Evolutionary conservation across 2,797 vertebrate species (phyloP).

Genomic region (Linurgus olivaceus): DNA sequence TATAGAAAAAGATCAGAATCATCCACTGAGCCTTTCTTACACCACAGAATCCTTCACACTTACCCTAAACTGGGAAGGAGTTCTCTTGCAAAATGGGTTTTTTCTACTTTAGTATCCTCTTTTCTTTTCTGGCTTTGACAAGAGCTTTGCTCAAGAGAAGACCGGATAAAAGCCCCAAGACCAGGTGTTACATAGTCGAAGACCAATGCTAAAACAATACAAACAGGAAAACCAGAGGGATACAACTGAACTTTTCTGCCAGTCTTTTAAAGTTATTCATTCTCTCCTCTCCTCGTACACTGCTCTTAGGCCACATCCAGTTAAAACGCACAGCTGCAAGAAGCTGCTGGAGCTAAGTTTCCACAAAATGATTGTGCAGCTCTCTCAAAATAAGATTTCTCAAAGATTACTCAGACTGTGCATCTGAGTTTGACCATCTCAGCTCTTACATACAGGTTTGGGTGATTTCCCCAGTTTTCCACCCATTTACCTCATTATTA

Average conservation of each 20-base stretch:
- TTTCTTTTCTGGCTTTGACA: neutral
- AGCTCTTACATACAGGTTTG: accelerated
- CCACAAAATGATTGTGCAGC: neutral
- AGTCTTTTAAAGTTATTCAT: neutral
- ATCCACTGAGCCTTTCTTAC: neutral
- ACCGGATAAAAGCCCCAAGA: neutral
- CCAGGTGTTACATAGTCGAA: neutral
- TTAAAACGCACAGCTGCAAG: neutral
- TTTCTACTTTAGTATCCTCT: neutral
- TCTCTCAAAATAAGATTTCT: neutral
- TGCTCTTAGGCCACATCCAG: neutral
- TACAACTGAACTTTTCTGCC: neutral
- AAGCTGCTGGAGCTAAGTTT: neutral
- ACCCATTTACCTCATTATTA: neutral
- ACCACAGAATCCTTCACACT: neutral
- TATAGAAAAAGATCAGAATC: neutral
- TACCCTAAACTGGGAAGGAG: neutral
- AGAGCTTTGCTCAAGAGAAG: neutral
- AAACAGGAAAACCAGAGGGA: neutral
- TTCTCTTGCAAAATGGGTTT: neutral
- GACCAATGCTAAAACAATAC: neutral
- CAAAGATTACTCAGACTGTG: accelerated
- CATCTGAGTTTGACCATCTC: neutral
- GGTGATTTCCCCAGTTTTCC: neutral
- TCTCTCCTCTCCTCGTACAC: neutral